These are phyloP conservation scores for Disparrhopalites patrizii DNA, from an alignment of 2,888 invertebrate species.

Conservation along the genomic window DNA sequence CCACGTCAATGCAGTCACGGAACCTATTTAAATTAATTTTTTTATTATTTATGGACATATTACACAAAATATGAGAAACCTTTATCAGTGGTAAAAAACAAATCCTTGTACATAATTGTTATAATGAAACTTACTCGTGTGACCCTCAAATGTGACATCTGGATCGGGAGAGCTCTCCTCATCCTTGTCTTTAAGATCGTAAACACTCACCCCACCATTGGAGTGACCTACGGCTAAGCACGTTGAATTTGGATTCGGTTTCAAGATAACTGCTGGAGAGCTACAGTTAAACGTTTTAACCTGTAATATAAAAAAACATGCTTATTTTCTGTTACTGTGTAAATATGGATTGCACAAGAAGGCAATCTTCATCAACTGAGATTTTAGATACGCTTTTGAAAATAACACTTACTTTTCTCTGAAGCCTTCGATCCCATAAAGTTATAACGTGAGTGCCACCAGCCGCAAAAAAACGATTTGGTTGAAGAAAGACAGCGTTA, in stretches of 20 bases:
- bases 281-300: conserved; percentile 75
- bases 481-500: conserved; percentile 74
- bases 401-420: conserved; percentile 63
- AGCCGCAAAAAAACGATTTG: conserved; percentile 81
- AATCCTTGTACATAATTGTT: background rate
- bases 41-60: background rate
- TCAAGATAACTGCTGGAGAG: conserved; percentile 66
- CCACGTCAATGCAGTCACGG: conserved; percentile 38
- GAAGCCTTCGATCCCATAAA: conserved; percentile 87
- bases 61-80: too few species aligned
- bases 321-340: background rate
- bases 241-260: conserved; percentile 54
- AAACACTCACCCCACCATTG: conserved; percentile 82
- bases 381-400: too few species aligned
- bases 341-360: background rate
- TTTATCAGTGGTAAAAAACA: too few species aligned
- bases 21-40: conserved; percentile 28
- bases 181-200: conserved; percentile 60
- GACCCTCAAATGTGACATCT: conserved; percentile 70
- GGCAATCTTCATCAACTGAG: too few species aligned
- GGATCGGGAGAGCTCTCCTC: conserved; percentile 60
- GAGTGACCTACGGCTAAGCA: conserved; percentile 86
- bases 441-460: conserved; percentile 90
- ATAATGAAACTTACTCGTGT: conserved; percentile 55
- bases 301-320: conserved; percentile 53